These are phyloP conservation scores for Drosophila neotestacea DNA, from an alignment of 2,888 invertebrate genomes.

Conservation along the genomic window DNA sequence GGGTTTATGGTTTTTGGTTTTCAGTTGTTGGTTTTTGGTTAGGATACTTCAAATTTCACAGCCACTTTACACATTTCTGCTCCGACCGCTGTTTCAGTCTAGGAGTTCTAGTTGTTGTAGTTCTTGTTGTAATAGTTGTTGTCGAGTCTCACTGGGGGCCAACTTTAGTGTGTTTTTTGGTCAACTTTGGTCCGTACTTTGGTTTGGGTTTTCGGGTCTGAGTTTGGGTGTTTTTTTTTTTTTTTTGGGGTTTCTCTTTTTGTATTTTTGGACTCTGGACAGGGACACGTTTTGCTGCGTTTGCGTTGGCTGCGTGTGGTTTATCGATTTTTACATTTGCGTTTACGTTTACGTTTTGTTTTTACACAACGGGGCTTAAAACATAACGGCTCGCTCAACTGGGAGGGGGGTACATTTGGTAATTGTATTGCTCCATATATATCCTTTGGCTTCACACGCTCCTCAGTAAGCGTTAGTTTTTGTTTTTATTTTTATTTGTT, in stretches of 20 bases:
- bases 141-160: slow-evolving; percentile 44
- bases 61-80: slow-evolving; percentile 77
- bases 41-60: slow-evolving; percentile 76
- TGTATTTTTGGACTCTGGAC: slow-evolving; percentile 44
- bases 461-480: slow-evolving; percentile 22
- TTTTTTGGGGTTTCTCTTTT: slow-evolving; percentile 3
- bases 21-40: slow-evolving; percentile 47
- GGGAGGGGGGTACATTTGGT: slow-evolving; percentile 48
- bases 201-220: slow-evolving; percentile 26
- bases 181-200: slow-evolving; percentile 61
- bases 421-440: slow-evolving; percentile 60
- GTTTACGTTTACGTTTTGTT: slow-evolving; percentile 72
- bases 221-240: slow-evolving; percentile 13
- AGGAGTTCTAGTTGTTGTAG: slow-evolving; percentile 25
- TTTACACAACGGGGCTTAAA: slow-evolving; percentile 73
- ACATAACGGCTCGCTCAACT: slow-evolving; percentile 66
- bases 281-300: slow-evolving; percentile 69
- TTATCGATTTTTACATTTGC: slow-evolving; percentile 80
- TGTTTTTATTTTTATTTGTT: slow-evolving; percentile 21
- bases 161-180: slow-evolving; percentile 55
- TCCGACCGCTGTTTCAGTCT: slow-evolving; percentile 51
- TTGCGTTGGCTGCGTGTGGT: slow-evolving; percentile 78
- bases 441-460: slow-evolving; percentile 43
- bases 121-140: slow-evolving; percentile 25
- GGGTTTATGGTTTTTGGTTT: slow-evolving; percentile 19